Percentiles rank a stretch among this genome's conserved stretches.
These are phyloP conservation scores for Meleagris gallopavo DNA, from an alignment of 2,113 vertebrate genomes.

Conservation along the genomic window DNA sequence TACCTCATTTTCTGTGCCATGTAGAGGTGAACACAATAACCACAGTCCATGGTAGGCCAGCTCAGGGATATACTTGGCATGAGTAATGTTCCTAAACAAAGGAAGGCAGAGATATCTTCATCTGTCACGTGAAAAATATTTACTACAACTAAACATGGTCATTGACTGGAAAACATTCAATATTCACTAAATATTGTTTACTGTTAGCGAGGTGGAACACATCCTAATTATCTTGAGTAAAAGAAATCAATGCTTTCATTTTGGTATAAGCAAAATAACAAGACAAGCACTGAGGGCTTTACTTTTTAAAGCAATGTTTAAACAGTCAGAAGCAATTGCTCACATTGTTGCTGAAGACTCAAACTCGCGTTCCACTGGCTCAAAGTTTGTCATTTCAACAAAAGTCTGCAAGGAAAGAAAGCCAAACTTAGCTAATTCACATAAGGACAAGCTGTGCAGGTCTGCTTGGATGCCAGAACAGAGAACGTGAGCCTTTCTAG, in stretches of 20 bases:
- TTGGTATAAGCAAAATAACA: background rate
- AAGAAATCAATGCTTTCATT: background rate
- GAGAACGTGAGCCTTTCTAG: background rate
- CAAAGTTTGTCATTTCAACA: constrained; percentile 84
- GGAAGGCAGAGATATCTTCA: background rate
- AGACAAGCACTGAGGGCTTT: background rate
- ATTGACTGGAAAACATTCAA: background rate
- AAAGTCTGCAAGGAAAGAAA: constrained; percentile 83
- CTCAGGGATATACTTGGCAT: constrained; percentile 82
- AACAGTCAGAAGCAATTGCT: constrained; percentile 31
- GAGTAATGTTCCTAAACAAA: constrained; percentile 74
- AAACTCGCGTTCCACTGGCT: constrained; percentile 78
- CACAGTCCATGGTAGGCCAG: constrained; percentile 87
- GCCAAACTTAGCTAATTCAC: background rate
- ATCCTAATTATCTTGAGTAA: background rate
- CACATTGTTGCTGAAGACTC: constrained; percentile 72
- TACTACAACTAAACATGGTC: background rate
- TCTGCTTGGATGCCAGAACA: background rate
- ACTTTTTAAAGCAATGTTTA: background rate
- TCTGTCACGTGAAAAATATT: background rate
- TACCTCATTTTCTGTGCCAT: constrained; percentile 87
- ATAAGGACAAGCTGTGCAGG: fast-evolving
- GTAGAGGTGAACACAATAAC: constrained; percentile 84
- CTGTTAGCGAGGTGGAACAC: constrained; percentile 1
- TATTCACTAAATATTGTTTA: background rate